phyloP scores from a whole-genome alignment of 2,113 vertebrate species.

The Nestor notabilis region DNA sequence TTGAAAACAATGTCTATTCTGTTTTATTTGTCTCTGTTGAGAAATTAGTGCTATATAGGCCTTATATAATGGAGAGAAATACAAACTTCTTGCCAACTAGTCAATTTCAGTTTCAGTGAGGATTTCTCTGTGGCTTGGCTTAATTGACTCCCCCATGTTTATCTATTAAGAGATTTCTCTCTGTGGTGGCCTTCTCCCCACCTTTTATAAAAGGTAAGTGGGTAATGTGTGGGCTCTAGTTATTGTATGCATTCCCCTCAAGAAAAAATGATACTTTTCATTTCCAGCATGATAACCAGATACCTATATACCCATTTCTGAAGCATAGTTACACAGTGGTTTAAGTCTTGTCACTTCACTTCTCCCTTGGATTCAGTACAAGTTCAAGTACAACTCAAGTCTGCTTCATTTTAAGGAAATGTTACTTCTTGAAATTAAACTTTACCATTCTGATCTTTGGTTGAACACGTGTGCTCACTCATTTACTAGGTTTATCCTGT shows the following conservation, averaged over 20 bases:
- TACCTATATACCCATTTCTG: not conserved
- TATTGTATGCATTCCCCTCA: not conserved
- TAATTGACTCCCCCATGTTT: not conserved
- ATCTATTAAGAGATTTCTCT: not conserved
- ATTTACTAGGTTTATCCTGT: not conserved
- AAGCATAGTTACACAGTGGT: not conserved
- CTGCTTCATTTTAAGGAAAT: not conserved
- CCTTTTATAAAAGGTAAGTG: not conserved
- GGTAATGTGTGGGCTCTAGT: not conserved
- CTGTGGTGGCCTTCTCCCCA: not conserved
- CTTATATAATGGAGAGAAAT: not conserved
- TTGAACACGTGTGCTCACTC: fast-evolving
- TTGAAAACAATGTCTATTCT: not conserved
- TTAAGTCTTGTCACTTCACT: not conserved
- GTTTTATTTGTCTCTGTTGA: not conserved
- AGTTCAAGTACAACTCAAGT: not conserved
- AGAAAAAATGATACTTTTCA: not conserved
- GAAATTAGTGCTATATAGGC: not conserved
- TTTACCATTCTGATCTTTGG: not conserved
- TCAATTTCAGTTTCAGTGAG: not conserved
- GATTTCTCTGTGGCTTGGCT: not conserved
- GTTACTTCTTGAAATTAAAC: not conserved
- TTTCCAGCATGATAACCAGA: not conserved
- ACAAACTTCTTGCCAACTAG: not conserved
- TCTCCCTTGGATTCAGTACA: not conserved